phyloP scores from a whole-genome alignment of 2,797 vertebrate genomes.

The Molothrus ater region DNA sequence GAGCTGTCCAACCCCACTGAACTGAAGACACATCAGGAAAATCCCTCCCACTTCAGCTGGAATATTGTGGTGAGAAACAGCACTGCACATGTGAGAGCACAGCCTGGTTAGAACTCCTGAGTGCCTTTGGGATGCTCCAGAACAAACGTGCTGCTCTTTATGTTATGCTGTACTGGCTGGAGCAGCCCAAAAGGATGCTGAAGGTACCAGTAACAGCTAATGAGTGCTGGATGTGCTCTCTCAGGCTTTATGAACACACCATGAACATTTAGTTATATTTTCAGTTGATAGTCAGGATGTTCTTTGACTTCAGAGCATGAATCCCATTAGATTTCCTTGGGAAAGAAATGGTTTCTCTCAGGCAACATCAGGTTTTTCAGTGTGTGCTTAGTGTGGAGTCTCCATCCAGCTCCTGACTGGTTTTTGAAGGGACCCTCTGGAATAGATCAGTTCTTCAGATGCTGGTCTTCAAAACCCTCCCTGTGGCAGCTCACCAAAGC shows the following conservation, averaged over 20 bases:
- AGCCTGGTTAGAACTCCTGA: neutral
- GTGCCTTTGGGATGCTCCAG: neutral
- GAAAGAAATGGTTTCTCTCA: neutral
- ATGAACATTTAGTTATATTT: neutral
- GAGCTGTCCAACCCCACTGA: neutral
- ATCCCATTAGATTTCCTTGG: neutral
- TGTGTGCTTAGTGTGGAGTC: neutral
- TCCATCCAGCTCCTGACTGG: neutral
- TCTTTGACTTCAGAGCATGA: neutral
- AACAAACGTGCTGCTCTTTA: neutral
- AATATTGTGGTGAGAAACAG: neutral
- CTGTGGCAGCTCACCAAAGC: neutral
- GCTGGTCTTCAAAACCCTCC: neutral
- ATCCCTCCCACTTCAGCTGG: neutral
- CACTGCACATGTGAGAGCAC: fast-evolving
- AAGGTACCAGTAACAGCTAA: neutral
- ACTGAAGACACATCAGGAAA: neutral
- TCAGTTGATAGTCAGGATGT: neutral
- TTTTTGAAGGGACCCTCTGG: neutral
- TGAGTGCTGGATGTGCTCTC: neutral
- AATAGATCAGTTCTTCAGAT: neutral
- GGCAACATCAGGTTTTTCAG: neutral
- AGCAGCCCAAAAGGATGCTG: neutral
- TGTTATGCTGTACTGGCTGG: neutral
- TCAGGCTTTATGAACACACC: neutral